Conservation (phyloP, 2,113 vertebrate genomes). For the Gymnarchus niloticus region DNA sequence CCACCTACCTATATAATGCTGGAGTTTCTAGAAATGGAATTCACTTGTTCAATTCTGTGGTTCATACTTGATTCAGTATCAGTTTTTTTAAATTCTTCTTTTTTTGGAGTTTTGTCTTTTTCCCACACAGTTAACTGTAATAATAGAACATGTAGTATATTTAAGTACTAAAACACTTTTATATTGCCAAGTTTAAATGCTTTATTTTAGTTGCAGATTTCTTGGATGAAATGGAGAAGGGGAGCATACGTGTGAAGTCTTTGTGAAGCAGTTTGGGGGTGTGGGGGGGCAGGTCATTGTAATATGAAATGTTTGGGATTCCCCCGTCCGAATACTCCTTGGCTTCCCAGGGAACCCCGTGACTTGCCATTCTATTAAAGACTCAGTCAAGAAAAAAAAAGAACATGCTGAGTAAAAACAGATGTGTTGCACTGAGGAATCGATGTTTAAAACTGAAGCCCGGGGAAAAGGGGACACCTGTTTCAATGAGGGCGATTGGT, state of each 20-base stretch:
- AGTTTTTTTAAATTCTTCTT: neutral
- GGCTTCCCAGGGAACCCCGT: neutral
- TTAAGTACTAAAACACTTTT: neutral
- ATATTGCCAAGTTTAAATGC: neutral
- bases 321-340: neutral
- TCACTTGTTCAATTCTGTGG: neutral
- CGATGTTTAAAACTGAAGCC: slow-evolving; percentile 3
- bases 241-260: neutral
- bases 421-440: slow-evolving; percentile 18
- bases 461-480: slow-evolving; percentile 19
- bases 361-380: neutral
- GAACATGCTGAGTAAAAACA: slow-evolving; percentile 21
- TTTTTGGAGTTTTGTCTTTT: neutral
- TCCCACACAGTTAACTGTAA: neutral
- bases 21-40: neutral
- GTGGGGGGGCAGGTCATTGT: neutral
- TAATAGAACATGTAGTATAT: neutral
- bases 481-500: neutral
- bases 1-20: neutral
- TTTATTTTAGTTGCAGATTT: neutral
- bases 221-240: neutral
- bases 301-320: neutral
- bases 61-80: neutral
- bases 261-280: neutral
- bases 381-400: neutral